Conservation (phyloP, 2,113 vertebrate species). For the Mastomys natalensis region DNA sequence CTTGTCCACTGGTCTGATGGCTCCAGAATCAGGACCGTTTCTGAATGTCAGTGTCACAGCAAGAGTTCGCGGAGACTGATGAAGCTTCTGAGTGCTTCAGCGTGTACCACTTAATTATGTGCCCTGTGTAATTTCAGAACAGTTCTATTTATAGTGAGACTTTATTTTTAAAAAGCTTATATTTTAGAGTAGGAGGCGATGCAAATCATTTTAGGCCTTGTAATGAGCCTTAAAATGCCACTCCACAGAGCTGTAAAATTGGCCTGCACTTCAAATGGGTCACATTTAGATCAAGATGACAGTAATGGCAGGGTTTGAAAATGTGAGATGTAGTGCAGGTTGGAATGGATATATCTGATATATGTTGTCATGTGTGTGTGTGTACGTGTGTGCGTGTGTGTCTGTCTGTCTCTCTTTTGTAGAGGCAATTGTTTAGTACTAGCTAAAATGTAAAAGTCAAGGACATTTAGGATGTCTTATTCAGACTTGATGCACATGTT, state of each 20-base stretch:
- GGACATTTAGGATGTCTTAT: not conserved
- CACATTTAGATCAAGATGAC: conserved; percentile 57
- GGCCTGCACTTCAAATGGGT: conserved; percentile 31
- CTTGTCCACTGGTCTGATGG: not conserved
- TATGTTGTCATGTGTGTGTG: not conserved
- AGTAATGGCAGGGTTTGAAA: not conserved
- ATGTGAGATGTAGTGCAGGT: not conserved
- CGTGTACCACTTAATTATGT: conserved; percentile 61
- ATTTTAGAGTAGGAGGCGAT: conserved; percentile 56
- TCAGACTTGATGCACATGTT: not conserved
- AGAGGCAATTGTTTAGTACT: not conserved
- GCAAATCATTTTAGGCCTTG: conserved; percentile 62
- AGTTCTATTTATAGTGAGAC: conserved; percentile 72
- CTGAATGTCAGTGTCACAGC: not conserved
- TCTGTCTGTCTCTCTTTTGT: not conserved
- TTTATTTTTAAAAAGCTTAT: conserved; percentile 76
- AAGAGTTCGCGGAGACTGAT: conserved; percentile 23
- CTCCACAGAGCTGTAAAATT: conserved; percentile 44
- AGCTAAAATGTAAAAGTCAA: not conserved
- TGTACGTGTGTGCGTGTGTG: not conserved
- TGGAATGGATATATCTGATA: not conserved
- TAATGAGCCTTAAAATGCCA: conserved; percentile 62
- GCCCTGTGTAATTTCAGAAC: conserved; percentile 70
- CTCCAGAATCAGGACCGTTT: conserved; percentile 25
- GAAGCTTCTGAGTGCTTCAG: conserved; percentile 59